These are phyloP conservation scores for Rhynchotus rufescens DNA, from an alignment of 2,797 vertebrate genomes.

Conservation along the genomic window DNA sequence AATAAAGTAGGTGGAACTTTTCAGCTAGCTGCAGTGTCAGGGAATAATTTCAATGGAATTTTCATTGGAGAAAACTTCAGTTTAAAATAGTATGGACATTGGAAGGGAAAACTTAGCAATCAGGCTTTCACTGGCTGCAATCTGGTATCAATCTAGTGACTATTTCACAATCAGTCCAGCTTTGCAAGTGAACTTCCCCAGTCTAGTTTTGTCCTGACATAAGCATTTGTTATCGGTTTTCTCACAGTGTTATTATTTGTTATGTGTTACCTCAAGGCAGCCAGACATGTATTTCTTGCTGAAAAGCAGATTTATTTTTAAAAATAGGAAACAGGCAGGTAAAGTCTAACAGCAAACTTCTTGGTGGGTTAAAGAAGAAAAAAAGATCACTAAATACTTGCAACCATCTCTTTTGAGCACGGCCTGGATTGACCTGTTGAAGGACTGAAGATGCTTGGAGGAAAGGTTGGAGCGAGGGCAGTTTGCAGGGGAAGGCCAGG, in stretches of 20 bases:
- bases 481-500: background rate
- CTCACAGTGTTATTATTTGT: background rate
- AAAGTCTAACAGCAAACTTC: background rate
- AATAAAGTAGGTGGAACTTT: background rate
- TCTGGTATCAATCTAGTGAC: background rate
- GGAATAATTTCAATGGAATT: background rate
- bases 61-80: background rate
- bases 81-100: background rate
- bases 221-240: background rate
- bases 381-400: background rate
- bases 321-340: background rate
- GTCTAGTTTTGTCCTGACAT: background rate
- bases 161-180: constrained; percentile 11
- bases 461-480: background rate
- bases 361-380: no score
- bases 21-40: accelerated
- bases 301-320: background rate
- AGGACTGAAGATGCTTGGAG: background rate
- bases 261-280: background rate
- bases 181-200: background rate
- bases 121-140: constrained; percentile 39
- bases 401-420: background rate
- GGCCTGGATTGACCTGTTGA: background rate
- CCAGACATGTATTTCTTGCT: background rate
- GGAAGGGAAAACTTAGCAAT: constrained; percentile 54